These are phyloP conservation scores for Gerosis bhagava DNA, from an alignment of 2,888 invertebrate species.

Conservation along the genomic window DNA sequence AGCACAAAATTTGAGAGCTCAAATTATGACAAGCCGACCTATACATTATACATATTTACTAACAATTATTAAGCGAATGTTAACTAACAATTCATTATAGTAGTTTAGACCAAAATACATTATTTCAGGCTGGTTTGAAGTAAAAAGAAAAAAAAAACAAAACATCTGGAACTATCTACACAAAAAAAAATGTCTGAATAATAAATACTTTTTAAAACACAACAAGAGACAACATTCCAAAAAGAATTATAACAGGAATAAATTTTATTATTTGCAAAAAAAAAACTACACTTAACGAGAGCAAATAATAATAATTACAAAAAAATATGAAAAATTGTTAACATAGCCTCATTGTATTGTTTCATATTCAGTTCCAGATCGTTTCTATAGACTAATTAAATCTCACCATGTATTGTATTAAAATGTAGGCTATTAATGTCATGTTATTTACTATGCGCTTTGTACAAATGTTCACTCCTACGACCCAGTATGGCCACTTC, in stretches of 20 bases:
- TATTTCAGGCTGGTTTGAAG: constrained; percentile 16
- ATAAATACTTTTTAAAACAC: constrained; percentile 18
- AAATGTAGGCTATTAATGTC: constrained; percentile 22
- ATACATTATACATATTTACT: constrained; percentile 17
- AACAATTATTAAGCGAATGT: constrained; percentile 25
- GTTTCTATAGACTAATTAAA: constrained; percentile 1
- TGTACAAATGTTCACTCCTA: constrained; percentile 28
- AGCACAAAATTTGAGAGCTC: constrained; percentile 70
- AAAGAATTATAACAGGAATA: constrained; percentile 17
- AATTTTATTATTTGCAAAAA: constrained; percentile 16
- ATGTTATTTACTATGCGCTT: constrained; percentile 22
- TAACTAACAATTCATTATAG: constrained; percentile 22
- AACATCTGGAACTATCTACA: constrained; percentile 11
- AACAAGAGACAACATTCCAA: constrained; percentile 22
- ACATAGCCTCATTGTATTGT: constrained; percentile 20
- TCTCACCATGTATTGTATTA: constrained; percentile 5
- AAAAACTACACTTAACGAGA: constrained; percentile 8
- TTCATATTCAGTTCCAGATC: constrained; percentile 12
- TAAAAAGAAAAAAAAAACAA: too few species aligned
- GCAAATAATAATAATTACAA: constrained; percentile 24
- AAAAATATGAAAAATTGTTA: constrained; percentile 16
- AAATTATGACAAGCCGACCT: constrained; percentile 33
- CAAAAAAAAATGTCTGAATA: constrained; percentile 1
- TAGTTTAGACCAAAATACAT: constrained; percentile 16
- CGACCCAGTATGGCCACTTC: constrained; percentile 16